Conservation (phyloP, 2,113 vertebrate species). For the Chaetorhynchus papuensis region DNA sequence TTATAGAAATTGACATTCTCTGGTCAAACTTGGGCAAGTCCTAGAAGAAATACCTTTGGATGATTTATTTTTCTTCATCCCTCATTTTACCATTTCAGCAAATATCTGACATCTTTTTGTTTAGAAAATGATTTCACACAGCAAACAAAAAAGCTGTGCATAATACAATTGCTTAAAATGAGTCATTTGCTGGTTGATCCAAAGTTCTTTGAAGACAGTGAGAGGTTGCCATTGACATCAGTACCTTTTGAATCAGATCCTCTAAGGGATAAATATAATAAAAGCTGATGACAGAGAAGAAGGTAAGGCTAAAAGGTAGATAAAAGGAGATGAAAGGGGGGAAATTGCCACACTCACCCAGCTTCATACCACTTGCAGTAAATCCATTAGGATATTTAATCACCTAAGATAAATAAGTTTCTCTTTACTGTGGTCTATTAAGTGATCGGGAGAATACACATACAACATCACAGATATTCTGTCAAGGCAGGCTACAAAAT, state of each 20-base stretch:
- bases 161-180: background rate
- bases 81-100: background rate
- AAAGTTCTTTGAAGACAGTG: conserved; percentile 29
- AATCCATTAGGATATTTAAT: background rate
- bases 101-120: background rate
- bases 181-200: background rate
- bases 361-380: background rate
- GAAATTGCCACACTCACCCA: background rate
- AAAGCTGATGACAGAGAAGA: conserved; percentile 4
- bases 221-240: conserved; percentile 3
- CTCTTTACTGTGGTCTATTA: background rate
- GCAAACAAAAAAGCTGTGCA: background rate
- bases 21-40: background rate
- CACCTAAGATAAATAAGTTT: background rate
- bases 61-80: background rate
- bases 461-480: background rate
- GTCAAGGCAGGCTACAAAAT: background rate
- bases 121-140: background rate
- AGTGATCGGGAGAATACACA: background rate
- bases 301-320: background rate
- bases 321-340: conserved; percentile 1
- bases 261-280: background rate
- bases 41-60: background rate
- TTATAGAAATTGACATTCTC: background rate
- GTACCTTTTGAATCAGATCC: background rate